Evolutionary conservation across 2,113 vertebrate genomes (phyloP).

Genomic region (Sinocyclocheilus rhinocerous): DNA sequence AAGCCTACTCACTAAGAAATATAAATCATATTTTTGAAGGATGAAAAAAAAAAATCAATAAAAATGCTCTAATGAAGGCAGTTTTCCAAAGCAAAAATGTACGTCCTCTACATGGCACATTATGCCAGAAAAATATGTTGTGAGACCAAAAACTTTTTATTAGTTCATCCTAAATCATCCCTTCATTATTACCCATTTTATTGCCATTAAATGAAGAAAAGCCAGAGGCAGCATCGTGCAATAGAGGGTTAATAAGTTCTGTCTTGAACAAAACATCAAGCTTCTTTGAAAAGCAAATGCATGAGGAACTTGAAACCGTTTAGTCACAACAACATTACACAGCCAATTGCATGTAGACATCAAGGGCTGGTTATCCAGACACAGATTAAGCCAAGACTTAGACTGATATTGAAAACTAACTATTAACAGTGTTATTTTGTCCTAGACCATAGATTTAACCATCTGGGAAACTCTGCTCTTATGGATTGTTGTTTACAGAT

Average conservation of each 20-base stretch:
- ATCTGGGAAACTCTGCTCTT: not conserved
- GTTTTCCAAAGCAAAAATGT: not conserved
- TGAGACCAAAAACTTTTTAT: not conserved
- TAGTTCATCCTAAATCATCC: not conserved
- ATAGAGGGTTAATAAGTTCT: slow-evolving; percentile 2
- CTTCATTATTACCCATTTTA: not conserved
- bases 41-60: not conserved
- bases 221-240: not conserved
- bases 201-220: not conserved
- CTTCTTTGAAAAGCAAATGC: too few species aligned
- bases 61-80: slow-evolving; percentile 3
- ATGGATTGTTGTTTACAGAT: not conserved
- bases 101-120: not conserved
- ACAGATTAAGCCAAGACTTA: slow-evolving; percentile 5
- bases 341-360: not conserved
- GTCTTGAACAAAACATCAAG: not conserved
- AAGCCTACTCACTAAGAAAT: not conserved
- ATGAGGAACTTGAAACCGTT: not conserved
- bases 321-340: not conserved
- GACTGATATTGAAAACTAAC: not conserved
- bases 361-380: slow-evolving; percentile 6
- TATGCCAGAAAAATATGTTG: not conserved
- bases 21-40: slow-evolving; percentile 1
- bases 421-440: not conserved
- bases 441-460: not conserved